These are phyloP conservation scores for Gallinago solitaria DNA, from an alignment of 2,797 vertebrate genomes.

Conservation along the genomic window DNA sequence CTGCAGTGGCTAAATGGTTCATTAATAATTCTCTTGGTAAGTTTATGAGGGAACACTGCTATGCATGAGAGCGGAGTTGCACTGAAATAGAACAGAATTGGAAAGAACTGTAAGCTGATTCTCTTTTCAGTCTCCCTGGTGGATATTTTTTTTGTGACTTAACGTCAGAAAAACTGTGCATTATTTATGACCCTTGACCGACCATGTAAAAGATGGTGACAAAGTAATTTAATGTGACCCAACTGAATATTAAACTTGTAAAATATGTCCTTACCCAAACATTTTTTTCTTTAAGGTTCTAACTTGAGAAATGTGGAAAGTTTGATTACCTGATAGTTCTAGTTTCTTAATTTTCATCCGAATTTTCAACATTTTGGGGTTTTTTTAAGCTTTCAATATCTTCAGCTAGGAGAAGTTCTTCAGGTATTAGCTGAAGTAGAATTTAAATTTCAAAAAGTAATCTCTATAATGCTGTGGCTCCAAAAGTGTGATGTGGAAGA, in stretches of 20 bases:
- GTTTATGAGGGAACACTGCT: neutral
- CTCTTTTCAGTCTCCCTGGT: neutral
- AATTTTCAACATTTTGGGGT: fast-evolving
- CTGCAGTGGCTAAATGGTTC: neutral
- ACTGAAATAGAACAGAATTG: neutral
- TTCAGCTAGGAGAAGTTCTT: neutral
- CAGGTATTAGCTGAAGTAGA: neutral
- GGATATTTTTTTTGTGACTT: neutral
- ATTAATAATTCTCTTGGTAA: neutral
- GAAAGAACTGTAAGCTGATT: neutral
- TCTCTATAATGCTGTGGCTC: neutral
- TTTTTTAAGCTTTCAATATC: neutral
- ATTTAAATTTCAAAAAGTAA: neutral
- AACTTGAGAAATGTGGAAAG: neutral
- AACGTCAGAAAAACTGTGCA: neutral
- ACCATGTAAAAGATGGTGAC: neutral
- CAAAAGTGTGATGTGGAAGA: neutral
- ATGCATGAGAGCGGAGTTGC: neutral
- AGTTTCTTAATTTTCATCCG: neutral
- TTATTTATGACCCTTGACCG: neutral
- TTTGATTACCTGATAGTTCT: neutral
- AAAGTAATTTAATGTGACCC: neutral
- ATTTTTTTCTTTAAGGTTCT: neutral
- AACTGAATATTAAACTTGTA: neutral
- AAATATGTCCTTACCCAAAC: neutral